Base-by-base conservation (phyloP, 2,888 invertebrate genomes). In the Orgyia antiqua region DNA sequence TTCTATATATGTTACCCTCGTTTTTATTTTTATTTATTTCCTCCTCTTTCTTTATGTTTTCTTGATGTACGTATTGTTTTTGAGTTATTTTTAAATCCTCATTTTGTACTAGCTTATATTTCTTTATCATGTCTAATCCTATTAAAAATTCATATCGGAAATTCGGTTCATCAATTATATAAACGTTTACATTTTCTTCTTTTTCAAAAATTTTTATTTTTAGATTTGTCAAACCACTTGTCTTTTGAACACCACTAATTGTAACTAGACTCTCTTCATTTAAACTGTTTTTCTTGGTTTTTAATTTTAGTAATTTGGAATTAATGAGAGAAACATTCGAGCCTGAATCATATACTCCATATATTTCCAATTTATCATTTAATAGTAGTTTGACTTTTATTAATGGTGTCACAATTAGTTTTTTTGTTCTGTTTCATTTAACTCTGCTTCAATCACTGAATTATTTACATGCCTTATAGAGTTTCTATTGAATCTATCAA, bases 201-300 rank as follows among this genome's bases (percentile, higher is more conserved):
- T 20, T 9, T 6, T 21, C 7, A 13, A 28, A 28, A 8, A 28
- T 28, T 9, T 28, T 28, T n/a, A 28, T 28, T 20, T 21, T 23
- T 4, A 29, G n/a, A n/a, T 1, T 29, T 8, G 10, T 10, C 39
- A 39, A 29, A 28, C 23, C 39, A 30, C 26, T 42, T 33, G 40
- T 30, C 33, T 13, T 26, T 6, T 39, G 39, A 1, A 40, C 18
- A 9, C 30, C 24, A 30, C 21, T 30, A 24, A 24, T 30, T 24
- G 30, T 30, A 31, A n/a, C 24, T 34, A 51, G 45, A 3, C 10
- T 23, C n/a, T n/a, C n/a, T n/a, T n/a, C n/a, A n/a, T n/a, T n/a
- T n/a, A n/a, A n/a, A n/a, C n/a, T n/a, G 4, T 19, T 19, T 19
- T 19, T 19, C 19, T 19, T 19, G n/a, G n/a, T n/a, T n/a, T n/a